Percentiles rank a stretch among this genome's conserved stretches.
Conservation (phyloP, 2,113 vertebrate genomes). For the Condylura cristata region DNA sequence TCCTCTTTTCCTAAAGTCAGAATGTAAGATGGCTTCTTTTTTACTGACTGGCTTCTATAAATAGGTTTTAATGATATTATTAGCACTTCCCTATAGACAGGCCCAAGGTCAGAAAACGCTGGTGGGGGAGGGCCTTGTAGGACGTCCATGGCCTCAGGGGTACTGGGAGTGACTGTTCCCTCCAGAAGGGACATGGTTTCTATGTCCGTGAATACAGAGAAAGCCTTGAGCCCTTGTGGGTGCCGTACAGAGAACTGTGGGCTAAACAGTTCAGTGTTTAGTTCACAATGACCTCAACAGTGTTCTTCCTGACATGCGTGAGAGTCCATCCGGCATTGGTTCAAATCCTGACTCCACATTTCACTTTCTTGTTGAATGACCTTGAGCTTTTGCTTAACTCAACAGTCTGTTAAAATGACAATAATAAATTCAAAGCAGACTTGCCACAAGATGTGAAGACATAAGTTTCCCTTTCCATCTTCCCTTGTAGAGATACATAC, state of each 20-base stretch:
- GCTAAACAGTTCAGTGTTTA: neutral
- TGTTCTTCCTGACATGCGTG: neutral
- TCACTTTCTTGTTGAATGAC: neutral
- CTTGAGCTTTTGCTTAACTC: neutral
- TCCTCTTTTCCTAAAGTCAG: constrained; percentile 52
- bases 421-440: neutral
- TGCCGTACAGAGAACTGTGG: neutral
- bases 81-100: neutral
- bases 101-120: neutral
- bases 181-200: neutral
- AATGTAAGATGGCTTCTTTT: constrained; percentile 14
- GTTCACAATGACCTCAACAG: neutral
- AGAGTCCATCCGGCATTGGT: neutral
- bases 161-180: neutral
- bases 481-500: neutral
- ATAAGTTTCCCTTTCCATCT: neutral
- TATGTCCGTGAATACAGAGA: constrained; percentile 17
- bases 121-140: neutral
- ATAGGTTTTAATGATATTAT: neutral
- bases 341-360: neutral
- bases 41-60: neutral
- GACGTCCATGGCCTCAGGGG: neutral
- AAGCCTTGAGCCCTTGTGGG: neutral
- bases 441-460: neutral
- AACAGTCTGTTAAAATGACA: neutral